Percentiles rank a stretch among this genome's conserved stretches.
Evolutionary conservation across 1,140 invertebrate species (phyloP).

Genomic region (Neoseiulus cucumeris): DNA sequence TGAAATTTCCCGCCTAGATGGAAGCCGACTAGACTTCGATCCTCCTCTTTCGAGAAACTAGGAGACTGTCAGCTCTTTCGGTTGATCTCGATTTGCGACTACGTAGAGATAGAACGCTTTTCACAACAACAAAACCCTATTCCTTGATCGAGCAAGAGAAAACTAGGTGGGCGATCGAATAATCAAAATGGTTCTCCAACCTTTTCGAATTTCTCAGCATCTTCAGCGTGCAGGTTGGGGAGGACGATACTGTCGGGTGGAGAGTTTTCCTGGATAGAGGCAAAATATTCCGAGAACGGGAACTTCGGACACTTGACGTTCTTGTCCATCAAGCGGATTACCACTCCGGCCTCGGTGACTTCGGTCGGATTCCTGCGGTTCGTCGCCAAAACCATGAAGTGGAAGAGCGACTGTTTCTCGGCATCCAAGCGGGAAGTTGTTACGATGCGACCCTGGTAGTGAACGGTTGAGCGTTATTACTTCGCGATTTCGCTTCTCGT

Average conservation of each 20-base stretch:
- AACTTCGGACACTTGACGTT: conserved; percentile 21
- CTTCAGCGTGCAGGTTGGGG: conserved; percentile 20
- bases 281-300: conserved; percentile 23
- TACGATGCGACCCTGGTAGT: conserved; percentile 17
- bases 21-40: too few relatives aligned
- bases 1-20: too few relatives aligned
- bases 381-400: conserved; percentile 21
- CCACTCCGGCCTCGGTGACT: conserved; percentile 20
- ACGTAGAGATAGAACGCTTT: too few relatives aligned
- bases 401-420: conserved; percentile 17
- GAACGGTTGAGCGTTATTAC: not conserved
- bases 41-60: too few relatives aligned
- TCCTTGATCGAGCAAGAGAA: too few relatives aligned
- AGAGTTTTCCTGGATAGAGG: conserved; percentile 21
- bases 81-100: too few relatives aligned
- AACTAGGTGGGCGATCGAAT: too few relatives aligned
- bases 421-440: conserved; percentile 19
- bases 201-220: conserved; percentile 20
- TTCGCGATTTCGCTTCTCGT: too few relatives aligned
- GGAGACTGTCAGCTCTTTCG: too few relatives aligned
- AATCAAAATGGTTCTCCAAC: too few relatives aligned
- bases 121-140: too few relatives aligned
- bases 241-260: conserved; percentile 20
- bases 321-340: conserved; percentile 19
- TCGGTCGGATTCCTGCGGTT: conserved; percentile 18